These are phyloP conservation scores for Megalops cyprinoides DNA, from an alignment of 2,797 vertebrate species.

Conservation along the genomic window DNA sequence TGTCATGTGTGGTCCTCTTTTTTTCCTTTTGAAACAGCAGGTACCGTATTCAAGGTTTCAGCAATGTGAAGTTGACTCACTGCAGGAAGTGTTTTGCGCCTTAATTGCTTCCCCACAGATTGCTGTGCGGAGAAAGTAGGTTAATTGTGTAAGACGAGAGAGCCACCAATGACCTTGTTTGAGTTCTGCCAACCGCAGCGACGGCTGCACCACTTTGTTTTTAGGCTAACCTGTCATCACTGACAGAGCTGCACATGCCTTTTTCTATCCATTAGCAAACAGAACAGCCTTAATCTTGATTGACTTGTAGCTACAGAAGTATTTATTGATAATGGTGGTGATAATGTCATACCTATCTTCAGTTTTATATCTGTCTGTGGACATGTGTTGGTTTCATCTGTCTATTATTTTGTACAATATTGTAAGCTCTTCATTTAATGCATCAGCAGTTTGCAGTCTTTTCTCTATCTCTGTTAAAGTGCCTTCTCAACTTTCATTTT, in stretches of 20 bases:
- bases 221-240: conserved; percentile 41
- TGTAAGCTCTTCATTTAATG: neutral
- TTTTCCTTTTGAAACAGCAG: neutral
- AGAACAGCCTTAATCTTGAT: neutral
- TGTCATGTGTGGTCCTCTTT: too few relatives aligned
- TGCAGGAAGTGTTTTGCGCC: conserved; percentile 57
- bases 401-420: neutral
- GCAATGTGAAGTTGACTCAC: conserved; percentile 51
- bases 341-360: neutral
- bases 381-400: neutral
- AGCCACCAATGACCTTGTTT: conserved; percentile 60
- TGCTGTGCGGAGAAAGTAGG: conserved; percentile 61
- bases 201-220: conserved; percentile 27
- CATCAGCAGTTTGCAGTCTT: neutral
- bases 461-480: neutral
- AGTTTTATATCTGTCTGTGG: neutral
- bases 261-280: neutral
- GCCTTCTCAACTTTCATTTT: neutral
- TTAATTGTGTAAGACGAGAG: conserved; percentile 66
- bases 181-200: conserved; percentile 50
- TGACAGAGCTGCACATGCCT: neutral
- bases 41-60: conserved; percentile 46
- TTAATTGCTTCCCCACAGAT: conserved; percentile 75
- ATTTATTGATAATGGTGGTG: neutral
- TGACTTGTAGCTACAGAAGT: neutral